A percentile compares a stretch with the other conserved stretches of the same genome.
Conservation (phyloP, 2,113 vertebrate species). For the Nothoprocta pentlandii region DNA sequence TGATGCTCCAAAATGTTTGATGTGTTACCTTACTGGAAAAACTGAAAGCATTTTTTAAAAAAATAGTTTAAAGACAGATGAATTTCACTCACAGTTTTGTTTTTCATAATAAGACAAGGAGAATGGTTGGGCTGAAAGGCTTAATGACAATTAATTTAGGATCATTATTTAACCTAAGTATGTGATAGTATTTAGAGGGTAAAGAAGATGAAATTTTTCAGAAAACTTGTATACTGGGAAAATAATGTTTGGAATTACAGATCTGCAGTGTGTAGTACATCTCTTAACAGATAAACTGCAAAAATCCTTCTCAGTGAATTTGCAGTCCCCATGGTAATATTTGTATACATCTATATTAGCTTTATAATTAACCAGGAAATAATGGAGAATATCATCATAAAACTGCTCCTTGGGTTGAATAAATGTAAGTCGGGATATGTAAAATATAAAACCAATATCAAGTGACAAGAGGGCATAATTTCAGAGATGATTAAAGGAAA, state of each 20-base stretch:
- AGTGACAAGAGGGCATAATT: not conserved
- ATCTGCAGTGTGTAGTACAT: not conserved
- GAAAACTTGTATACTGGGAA: not conserved
- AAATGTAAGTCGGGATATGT: accelerated
- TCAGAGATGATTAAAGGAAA: not conserved
- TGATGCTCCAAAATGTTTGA: not conserved
- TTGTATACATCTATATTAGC: not conserved
- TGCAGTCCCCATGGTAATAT: not conserved
- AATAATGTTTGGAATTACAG: not conserved
- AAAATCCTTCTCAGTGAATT: not conserved
- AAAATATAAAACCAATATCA: not conserved
- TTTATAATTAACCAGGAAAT: not conserved
- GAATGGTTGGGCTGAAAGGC: not conserved
- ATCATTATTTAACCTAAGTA: not conserved
- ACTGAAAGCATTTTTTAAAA: not conserved
- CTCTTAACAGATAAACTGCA: not conserved
- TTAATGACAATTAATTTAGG: not conserved
- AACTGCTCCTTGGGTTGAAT: not conserved
- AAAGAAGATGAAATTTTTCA: not conserved
- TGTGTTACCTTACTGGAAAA: not conserved
- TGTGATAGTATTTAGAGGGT: not conserved
- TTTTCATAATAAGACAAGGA: not conserved
- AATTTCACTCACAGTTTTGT: not conserved
- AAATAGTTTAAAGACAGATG: not conserved
- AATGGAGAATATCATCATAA: not conserved